Percentiles rank a stretch among this genome's conserved stretches.
phyloP scores from a whole-genome alignment of 1,140 invertebrate species.

The Cepaea nemoralis region DNA sequence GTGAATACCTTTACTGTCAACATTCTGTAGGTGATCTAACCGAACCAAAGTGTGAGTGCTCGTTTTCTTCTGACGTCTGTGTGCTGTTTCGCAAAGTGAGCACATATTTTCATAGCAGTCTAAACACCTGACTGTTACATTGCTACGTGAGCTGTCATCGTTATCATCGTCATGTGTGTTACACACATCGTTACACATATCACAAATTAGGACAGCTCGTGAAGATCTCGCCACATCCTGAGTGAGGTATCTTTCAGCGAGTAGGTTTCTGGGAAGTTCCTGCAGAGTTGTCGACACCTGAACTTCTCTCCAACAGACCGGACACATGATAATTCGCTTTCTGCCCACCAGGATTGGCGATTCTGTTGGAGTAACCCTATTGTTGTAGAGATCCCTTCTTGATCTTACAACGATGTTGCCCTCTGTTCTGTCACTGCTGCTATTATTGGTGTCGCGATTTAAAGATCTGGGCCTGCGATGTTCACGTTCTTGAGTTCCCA shows the following conservation, averaged over 20 bases:
- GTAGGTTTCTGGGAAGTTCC: conserved; percentile 39
- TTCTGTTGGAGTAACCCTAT: no score
- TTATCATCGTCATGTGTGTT: not conserved
- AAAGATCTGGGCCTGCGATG: not conserved
- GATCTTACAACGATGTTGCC: not conserved
- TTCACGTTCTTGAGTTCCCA: not conserved
- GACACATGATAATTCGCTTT: conserved; percentile 37
- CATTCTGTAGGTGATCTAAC: not conserved
- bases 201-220: conserved; percentile 18
- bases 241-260: conserved; percentile 23
- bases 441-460: not conserved
- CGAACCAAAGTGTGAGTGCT: conserved; percentile 34
- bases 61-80: conserved; percentile 43
- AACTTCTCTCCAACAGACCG: conserved; percentile 37
- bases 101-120: conserved; percentile 44
- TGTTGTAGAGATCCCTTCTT: no score
- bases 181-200: conserved; percentile 34
- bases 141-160: no score
- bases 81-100: conserved; percentile 40
- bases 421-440: not conserved
- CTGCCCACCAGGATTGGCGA: not conserved
- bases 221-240: not conserved
- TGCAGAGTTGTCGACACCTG: conserved; percentile 24
- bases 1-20: not conserved
- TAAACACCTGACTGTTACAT: conserved; percentile 28